phyloP scores from a whole-genome alignment of 2,113 vertebrate species.

The Tyto alba region DNA sequence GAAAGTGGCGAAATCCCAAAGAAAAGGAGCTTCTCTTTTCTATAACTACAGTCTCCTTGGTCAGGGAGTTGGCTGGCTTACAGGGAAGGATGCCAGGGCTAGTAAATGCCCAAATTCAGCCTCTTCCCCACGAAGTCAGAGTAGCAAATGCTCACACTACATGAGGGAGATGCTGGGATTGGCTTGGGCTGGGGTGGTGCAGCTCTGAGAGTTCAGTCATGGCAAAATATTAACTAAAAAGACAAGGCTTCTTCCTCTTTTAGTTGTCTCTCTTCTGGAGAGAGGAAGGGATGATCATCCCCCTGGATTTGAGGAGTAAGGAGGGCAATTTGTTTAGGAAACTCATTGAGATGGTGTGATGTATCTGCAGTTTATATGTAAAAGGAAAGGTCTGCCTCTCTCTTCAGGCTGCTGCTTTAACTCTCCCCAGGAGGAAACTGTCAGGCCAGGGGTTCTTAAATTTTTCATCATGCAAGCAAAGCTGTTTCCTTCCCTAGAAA shows the following conservation, averaged over 20 bases:
- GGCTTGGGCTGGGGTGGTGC: background rate
- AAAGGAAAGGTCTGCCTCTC: background rate
- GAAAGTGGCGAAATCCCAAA: background rate
- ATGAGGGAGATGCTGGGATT: background rate
- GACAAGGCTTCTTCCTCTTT: background rate
- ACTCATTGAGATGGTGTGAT: background rate
- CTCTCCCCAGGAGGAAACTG: background rate
- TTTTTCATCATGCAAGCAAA: conserved; percentile 15
- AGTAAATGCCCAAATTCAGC: background rate
- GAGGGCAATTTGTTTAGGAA: background rate
- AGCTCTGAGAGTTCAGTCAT: background rate
- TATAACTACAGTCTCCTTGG: background rate
- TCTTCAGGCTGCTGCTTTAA: background rate
- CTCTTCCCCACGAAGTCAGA: background rate
- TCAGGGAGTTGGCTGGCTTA: background rate
- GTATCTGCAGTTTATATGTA: background rate
- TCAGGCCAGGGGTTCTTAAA: background rate
- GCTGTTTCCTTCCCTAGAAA: background rate
- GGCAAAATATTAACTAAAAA: background rate
- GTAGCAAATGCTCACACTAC: rapidly evolving
- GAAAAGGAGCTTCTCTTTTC: background rate
- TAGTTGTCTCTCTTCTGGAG: background rate
- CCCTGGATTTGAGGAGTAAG: background rate
- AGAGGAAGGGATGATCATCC: background rate
- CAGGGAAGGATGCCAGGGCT: background rate